Conservation (phyloP, 2,113 vertebrate species). For the Planiliza haematocheilus region DNA sequence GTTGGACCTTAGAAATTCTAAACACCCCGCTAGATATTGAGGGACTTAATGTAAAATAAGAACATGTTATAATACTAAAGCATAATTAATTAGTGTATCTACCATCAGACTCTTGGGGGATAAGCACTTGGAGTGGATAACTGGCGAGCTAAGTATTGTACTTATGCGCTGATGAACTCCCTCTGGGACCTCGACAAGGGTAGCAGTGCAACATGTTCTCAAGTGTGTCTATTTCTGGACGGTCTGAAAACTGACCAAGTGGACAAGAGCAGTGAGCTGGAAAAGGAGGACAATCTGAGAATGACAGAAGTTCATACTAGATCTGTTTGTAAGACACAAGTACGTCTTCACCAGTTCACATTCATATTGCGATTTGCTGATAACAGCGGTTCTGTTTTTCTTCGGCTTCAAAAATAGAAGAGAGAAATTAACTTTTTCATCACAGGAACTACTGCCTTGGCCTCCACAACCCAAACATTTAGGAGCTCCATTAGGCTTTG, state of each 20-base stretch:
- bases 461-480: neutral
- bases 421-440: neutral
- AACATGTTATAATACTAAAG: constrained; percentile 26
- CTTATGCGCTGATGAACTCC: constrained; percentile 46
- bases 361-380: neutral
- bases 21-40: constrained; percentile 28
- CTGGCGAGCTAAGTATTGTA: constrained; percentile 46
- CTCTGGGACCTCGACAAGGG: constrained; percentile 46
- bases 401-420: constrained; percentile 4
- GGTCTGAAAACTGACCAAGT: constrained; percentile 33
- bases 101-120: constrained; percentile 30
- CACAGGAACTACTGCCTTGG: neutral
- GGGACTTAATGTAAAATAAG: constrained; percentile 26
- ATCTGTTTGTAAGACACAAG: neutral
- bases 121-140: constrained; percentile 50
- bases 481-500: neutral
- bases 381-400: neutral
- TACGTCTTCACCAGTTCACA: no score
- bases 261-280: neutral
- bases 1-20: neutral
- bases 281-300: neutral
- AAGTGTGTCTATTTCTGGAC: constrained; percentile 51
- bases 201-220: constrained; percentile 8
- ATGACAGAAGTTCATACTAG: constrained; percentile 6
- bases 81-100: constrained; percentile 30